Conservation (phyloP, 2,888 invertebrate genomes). For the Myopa tessellatipennis region DNA sequence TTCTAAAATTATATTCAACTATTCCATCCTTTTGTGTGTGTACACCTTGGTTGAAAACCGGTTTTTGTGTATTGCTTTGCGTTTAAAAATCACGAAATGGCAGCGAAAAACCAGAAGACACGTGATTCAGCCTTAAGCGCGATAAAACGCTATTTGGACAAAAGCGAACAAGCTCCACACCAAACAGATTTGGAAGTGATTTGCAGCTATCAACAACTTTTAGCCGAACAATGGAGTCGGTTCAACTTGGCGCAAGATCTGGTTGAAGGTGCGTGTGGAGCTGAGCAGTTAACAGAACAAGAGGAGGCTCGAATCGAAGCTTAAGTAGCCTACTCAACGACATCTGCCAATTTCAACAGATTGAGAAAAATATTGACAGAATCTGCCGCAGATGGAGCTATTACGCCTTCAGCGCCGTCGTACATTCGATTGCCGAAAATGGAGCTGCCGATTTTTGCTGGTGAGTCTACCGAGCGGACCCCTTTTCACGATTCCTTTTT, state of each 20-base stretch:
- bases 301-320: too few relatives aligned
- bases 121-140: too few relatives aligned
- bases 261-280: background rate
- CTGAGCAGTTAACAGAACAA: background rate
- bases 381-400: background rate
- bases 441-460: background rate
- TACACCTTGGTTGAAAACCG: too few relatives aligned
- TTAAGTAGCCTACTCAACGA: background rate
- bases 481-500: background rate
- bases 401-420: background rate
- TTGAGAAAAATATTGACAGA: background rate
- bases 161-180: too few relatives aligned
- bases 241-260: background rate
- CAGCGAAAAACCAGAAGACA: too few relatives aligned
- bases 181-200: too few relatives aligned
- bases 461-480: background rate
- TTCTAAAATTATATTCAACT: too few relatives aligned
- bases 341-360: background rate
- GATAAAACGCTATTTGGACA: too few relatives aligned
- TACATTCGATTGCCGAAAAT: background rate
- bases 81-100: too few relatives aligned
- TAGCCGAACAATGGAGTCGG: too few relatives aligned
- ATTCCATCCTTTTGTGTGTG: too few relatives aligned
- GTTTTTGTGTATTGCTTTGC: conserved; percentile 32
- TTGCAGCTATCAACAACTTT: too few relatives aligned